Base-by-base conservation (phyloP, 2,888 invertebrate species). In the Drosophila subsilvestris region DNA sequence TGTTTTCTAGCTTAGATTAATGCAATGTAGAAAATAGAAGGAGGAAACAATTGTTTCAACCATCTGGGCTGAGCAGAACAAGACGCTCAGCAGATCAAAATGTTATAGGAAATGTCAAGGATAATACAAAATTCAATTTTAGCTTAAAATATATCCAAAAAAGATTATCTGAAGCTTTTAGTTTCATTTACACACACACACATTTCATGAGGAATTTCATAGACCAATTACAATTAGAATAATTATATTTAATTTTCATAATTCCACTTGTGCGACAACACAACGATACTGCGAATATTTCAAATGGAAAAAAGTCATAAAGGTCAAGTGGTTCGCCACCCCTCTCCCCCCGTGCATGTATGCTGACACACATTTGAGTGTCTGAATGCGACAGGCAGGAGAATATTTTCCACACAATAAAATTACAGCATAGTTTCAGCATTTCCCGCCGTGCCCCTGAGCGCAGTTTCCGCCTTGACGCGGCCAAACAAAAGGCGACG, bases 361-460 rank as follows among this genome's bases (percentile, higher is more conserved):
- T n/a, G n/a, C 1, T 25, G 25, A 2, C 10, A 10, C 32, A 4
- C 60, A 18, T 47, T 27, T 45, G 47, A 53, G 51, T 74, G 32
- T 49, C 50, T 79, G 76, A 74, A 76, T 80, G 79, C 65, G 65
- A 56, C 70, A 68, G 66, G 67, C 56, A 62, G 43, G 27, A 81
- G 27, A 81, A 78, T 74, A 63, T 79, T 85, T 85, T 72, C 67
- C 82, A 72, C 71, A 69, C 82, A 75, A 75, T 72, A 74, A 79
- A 85, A 82, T 72, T 79, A 71, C 80, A 66, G 57, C 67, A 67
- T 51, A 47, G 63, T 49, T 55, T 75, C 66, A 54, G 63, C 18
- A 10, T 44, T 12, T 6, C 3, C 37, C 49, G 29, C 48, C 37
- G 12, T 37, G 22, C 56, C 63, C 42, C 20, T 54, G 57, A 58